A percentile compares a stretch with the other conserved stretches of the same genome.
phyloP scores from a whole-genome alignment of 2,113 vertebrate genomes.

The Merops nubicus region DNA sequence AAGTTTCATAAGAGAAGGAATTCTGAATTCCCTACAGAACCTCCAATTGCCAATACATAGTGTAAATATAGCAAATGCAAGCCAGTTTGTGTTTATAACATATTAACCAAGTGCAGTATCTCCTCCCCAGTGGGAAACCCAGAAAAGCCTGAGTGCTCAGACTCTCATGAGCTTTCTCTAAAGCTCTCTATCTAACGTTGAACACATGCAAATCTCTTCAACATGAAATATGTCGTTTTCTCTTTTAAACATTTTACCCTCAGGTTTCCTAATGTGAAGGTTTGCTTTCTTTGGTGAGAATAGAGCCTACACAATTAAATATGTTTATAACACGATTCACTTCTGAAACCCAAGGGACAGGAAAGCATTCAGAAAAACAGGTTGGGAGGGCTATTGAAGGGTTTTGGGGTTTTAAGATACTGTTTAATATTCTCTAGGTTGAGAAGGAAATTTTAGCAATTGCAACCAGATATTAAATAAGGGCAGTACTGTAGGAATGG shows the following conservation, averaged over 20 bases:
- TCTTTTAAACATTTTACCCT: background rate
- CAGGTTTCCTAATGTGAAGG: conserved; percentile 19
- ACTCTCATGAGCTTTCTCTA: background rate
- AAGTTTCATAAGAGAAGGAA: background rate
- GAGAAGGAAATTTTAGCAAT: background rate
- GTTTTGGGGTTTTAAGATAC: fast-evolving
- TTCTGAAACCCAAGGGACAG: background rate
- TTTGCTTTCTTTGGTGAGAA: conserved; percentile 26
- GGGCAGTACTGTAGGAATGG: background rate
- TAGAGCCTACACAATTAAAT: background rate
- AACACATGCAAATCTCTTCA: background rate
- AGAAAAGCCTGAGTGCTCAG: conserved; percentile 1
- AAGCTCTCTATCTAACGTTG: background rate
- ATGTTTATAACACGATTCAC: background rate
- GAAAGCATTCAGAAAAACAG: background rate
- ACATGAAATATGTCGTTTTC: background rate
- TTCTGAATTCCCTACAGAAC: conserved; percentile 40
- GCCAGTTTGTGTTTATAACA: conserved; percentile 24
- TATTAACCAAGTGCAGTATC: background rate
- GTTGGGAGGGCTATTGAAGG: background rate
- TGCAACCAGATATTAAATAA: background rate
- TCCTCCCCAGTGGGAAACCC: background rate
- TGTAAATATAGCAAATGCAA: conserved; percentile 32
- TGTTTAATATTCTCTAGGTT: background rate
- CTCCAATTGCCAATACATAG: background rate